Conservation (phyloP, 1,140 invertebrate species). For the Leptoteleia sp. region DNA sequence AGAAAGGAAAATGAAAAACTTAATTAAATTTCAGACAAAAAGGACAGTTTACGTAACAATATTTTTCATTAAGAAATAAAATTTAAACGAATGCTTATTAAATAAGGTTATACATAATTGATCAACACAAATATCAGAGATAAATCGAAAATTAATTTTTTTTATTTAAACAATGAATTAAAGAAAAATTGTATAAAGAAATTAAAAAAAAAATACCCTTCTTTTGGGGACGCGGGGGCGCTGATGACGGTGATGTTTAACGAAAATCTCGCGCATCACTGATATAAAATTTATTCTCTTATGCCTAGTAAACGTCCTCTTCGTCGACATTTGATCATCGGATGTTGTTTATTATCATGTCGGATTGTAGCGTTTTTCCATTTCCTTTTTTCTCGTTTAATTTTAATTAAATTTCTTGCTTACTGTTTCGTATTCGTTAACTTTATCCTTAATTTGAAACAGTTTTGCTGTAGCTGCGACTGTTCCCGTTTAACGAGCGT, state of each 20-base stretch:
- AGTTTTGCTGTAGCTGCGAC: slow-evolving; percentile 70
- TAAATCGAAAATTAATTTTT: no score
- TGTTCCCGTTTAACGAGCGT: slow-evolving; percentile 38
- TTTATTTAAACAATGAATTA: no score
- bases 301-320: slow-evolving; percentile 75
- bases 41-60: no score
- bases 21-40: no score
- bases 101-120: no score
- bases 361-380: slow-evolving; percentile 37
- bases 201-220: slow-evolving; percentile 42
- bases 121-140: no score
- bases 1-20: slow-evolving; percentile 14
- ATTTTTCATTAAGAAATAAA: no score
- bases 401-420: slow-evolving; percentile 60
- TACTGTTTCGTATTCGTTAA: slow-evolving; percentile 15
- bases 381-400: slow-evolving; percentile 16
- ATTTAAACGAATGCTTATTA: no score
- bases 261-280: slow-evolving; percentile 77
- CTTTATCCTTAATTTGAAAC: slow-evolving; percentile 72
- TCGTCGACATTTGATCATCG: slow-evolving; percentile 67
- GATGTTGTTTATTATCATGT: slow-evolving; percentile 12
- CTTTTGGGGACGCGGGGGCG: slow-evolving; percentile 60
- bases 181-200: slow-evolving; percentile 59
- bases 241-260: slow-evolving; percentile 72
- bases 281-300: slow-evolving; percentile 79